These are phyloP conservation scores for Ephydatia muelleri DNA, from an alignment of 37 sponge, comb jelly and placozoan genomes.

Conservation along the genomic window DNA sequence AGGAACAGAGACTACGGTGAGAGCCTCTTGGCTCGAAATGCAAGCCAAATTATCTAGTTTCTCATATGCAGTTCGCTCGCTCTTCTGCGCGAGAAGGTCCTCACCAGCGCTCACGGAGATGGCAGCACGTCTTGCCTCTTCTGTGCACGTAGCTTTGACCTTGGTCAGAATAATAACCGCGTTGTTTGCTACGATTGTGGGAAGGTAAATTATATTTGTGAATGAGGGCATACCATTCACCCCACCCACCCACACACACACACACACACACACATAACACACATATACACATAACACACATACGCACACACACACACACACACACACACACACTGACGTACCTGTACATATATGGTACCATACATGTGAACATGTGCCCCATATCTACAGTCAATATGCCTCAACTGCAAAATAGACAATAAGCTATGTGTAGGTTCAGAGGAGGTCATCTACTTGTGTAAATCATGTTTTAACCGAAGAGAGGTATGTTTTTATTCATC, in stretches of 20 bases:
- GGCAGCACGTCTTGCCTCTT: not conserved
- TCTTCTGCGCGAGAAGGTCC: not conserved
- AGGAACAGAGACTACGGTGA: not conserved
- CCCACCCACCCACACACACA: too few relatives aligned
- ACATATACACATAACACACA: too few relatives aligned
- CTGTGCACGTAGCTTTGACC: not conserved
- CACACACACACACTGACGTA: not conserved
- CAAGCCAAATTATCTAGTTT: too few relatives aligned
- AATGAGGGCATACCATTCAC: too few relatives aligned
- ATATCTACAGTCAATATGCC: slow-evolving; percentile 31
- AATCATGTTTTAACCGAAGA: not conserved
- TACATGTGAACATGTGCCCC: not conserved
- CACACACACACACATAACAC: too few relatives aligned
- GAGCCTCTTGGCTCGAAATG: too few relatives aligned
- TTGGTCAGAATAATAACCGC: not conserved
- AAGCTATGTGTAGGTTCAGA: not conserved
- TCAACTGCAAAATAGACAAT: not conserved
- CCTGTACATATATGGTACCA: not conserved
- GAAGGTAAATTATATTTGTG: too few relatives aligned
- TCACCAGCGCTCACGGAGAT: not conserved
- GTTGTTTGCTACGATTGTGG: not conserved
- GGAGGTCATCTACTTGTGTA: not conserved
- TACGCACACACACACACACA: too few relatives aligned
- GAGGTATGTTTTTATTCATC: not conserved
- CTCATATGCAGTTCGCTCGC: not conserved